Conservation (phyloP, 1,140 invertebrate genomes). For the Scaptomyza hsui region DNA sequence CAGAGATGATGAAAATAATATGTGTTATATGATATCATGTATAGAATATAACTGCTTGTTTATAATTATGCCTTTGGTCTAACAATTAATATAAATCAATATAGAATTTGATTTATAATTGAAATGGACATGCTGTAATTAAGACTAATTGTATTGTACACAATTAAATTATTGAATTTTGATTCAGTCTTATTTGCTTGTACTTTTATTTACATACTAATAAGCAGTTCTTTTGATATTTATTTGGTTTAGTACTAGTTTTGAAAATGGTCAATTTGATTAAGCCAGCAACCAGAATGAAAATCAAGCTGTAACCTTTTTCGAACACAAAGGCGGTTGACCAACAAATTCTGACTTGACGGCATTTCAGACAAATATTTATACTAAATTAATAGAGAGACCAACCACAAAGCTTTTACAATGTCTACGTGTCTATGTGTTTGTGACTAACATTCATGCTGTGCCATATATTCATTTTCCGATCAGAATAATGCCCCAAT, state of each 20-base stretch:
- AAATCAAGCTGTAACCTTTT: too few relatives aligned
- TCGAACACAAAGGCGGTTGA: background rate
- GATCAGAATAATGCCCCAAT: slow-evolving; percentile 71
- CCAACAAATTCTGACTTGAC: slow-evolving; percentile 39
- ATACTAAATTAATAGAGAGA: slow-evolving; percentile 73
- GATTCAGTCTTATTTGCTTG: background rate
- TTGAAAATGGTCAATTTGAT: slow-evolving; percentile 16
- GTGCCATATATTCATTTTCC: slow-evolving; percentile 62
- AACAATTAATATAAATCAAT: background rate
- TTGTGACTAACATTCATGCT: slow-evolving; percentile 18
- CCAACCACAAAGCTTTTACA: slow-evolving; percentile 54
- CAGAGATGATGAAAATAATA: slow-evolving; percentile 1
- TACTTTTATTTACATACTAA: background rate
- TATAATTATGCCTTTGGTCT: too few relatives aligned
- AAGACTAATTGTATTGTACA: background rate
- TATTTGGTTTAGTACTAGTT: background rate
- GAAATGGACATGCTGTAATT: background rate
- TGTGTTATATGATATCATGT: background rate
- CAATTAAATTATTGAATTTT: background rate
- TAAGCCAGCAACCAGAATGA: slow-evolving; percentile 5
- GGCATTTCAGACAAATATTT: slow-evolving; percentile 70
- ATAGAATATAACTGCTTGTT: background rate
- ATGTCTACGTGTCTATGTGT: slow-evolving; percentile 9
- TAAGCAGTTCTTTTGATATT: background rate
- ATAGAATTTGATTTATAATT: background rate